These are phyloP conservation scores for Heterotis niloticus DNA, from an alignment of 2,113 vertebrate genomes.

Conservation along the genomic window DNA sequence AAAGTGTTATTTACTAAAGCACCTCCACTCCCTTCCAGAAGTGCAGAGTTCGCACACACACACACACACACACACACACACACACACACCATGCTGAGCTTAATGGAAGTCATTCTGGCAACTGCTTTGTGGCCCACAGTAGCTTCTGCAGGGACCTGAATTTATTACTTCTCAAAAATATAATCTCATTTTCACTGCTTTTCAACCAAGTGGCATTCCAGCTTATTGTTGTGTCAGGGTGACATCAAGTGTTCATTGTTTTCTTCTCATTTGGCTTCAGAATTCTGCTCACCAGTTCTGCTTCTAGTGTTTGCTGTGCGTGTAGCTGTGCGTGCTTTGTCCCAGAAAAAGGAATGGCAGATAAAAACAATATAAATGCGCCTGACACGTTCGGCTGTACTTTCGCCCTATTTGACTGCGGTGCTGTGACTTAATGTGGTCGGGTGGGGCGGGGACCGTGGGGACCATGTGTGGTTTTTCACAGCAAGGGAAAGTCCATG, in stretches of 20 bases:
- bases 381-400: no score
- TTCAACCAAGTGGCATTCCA: constrained; percentile 28
- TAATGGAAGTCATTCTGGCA: constrained; percentile 40
- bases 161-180: constrained; percentile 44
- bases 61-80: constrained; percentile 14
- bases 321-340: no score
- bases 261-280: background rate
- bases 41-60: constrained; percentile 4
- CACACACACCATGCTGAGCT: constrained; percentile 2
- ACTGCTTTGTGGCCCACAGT: constrained; percentile 42
- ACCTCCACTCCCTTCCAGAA: constrained; percentile 4
- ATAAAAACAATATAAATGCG: no score
- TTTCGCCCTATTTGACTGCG: no score
- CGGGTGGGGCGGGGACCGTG: no score
- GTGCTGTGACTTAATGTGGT: no score
- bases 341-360: no score
- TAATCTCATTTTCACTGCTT: constrained; percentile 39
- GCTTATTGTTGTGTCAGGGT: constrained; percentile 15
- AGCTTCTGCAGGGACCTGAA: constrained; percentile 28
- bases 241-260: constrained; percentile 22
- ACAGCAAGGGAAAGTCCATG: no score
- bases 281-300: background rate
- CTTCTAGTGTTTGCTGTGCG: background rate
- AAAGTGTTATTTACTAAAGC: background rate
- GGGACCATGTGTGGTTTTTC: no score